phyloP scores from a whole-genome alignment of 2,888 invertebrate genomes.

The Zeuzera pyrina region DNA sequence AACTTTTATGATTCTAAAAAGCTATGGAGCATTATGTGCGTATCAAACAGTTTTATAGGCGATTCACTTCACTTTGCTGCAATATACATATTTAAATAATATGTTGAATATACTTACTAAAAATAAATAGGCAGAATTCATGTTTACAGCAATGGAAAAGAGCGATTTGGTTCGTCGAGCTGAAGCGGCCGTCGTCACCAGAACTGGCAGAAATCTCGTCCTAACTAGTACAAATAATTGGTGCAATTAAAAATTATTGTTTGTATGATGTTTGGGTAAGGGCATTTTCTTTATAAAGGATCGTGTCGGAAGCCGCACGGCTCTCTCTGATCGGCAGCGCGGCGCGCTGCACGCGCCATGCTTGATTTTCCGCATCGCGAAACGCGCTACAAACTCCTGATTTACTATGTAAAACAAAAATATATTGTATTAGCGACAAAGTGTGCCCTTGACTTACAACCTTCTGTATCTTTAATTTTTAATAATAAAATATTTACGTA shows the following conservation, averaged over 20 bases:
- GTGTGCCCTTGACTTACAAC: too few relatives aligned
- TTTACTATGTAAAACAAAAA: too few relatives aligned
- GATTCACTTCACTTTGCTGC: constrained; percentile 24
- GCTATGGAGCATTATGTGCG: too few relatives aligned
- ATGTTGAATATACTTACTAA: constrained; percentile 29
- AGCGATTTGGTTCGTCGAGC: not conserved
- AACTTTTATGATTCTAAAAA: too few relatives aligned
- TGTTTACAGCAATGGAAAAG: not conserved
- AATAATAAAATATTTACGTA: too few relatives aligned
- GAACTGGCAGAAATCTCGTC: constrained; percentile 59
- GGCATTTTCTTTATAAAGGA: constrained; percentile 43
- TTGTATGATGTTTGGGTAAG: constrained; percentile 39
- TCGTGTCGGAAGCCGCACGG: constrained; percentile 33
- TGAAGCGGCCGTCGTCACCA: constrained; percentile 19
- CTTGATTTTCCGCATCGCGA: not conserved
- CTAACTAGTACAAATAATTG: constrained; percentile 57
- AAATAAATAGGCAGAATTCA: constrained; percentile 30
- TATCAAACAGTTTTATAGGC: constrained; percentile 21
- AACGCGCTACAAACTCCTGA: too few relatives aligned
- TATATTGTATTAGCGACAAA: too few relatives aligned
- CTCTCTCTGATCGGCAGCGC: constrained; percentile 27
- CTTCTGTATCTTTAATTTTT: too few relatives aligned
- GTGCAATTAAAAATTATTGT: constrained; percentile 49
- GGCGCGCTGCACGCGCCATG: constrained; percentile 29
- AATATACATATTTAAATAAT: constrained; percentile 44